Evolutionary conservation across 2,113 vertebrate species (phyloP).

Genomic region (Rhea pennata): DNA sequence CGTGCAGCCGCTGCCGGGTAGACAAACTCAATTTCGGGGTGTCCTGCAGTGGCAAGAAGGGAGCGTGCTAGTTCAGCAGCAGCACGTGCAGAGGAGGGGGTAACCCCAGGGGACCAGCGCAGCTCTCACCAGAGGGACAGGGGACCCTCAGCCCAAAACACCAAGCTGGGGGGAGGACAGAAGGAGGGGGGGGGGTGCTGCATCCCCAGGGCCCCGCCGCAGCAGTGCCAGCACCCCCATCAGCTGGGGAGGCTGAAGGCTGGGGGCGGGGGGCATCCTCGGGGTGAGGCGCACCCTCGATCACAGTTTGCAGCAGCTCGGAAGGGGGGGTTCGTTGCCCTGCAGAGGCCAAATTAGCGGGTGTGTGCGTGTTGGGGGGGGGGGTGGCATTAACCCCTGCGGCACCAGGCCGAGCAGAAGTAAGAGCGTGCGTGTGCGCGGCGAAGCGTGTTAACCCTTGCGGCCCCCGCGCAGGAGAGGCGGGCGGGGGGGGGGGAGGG

Average conservation of each 20-base stretch:
- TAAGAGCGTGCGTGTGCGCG: no score
- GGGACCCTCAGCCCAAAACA: background rate
- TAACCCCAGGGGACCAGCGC: rapidly evolving
- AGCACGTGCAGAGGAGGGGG: rapidly evolving
- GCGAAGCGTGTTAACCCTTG: background rate
- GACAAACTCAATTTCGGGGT: background rate
- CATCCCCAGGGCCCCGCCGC: background rate
- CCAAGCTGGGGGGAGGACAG: background rate
- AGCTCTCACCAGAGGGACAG: rapidly evolving
- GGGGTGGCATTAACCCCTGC: background rate
- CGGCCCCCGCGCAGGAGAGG: background rate
- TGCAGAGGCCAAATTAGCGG: no score
- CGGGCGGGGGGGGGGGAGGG: background rate
- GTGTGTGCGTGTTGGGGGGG: no score
- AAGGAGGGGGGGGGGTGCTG: background rate
- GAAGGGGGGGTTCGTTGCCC: no score
- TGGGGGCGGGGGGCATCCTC: no score
- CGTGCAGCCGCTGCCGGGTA: background rate
- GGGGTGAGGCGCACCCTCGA: no score
- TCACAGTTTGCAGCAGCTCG: background rate
- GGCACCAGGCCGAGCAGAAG: background rate
- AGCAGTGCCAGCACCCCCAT: background rate
- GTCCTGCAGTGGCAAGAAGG: background rate
- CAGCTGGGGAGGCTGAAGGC: no score
- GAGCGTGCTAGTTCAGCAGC: background rate